Base-by-base conservation (phyloP, 1,140 invertebrate species). In the Drosophila nannoptera region DNA sequence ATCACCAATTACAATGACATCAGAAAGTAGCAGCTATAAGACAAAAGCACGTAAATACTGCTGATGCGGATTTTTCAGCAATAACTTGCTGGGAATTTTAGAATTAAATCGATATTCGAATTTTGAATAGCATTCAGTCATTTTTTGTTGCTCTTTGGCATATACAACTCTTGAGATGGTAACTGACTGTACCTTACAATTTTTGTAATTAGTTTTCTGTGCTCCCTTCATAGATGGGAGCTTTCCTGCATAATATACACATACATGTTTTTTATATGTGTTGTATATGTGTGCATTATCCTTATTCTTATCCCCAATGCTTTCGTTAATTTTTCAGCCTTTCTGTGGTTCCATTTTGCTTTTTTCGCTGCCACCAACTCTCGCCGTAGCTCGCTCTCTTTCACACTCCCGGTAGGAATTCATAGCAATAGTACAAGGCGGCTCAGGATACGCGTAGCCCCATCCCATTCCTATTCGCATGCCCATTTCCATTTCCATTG, bases 261-360 rank as follows among this genome's bases (percentile, higher is more conserved):
- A 16, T 36, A 48, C 6, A 11, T 35, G n/a, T 48, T n/a, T n/a
- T n/a, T n/a, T n/a, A 32, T 42, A 22, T 42, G 14, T 5, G 6
- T 33, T 46, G 14, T 46, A 8, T 16, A 46, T 35, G 43, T 54
- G 45, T 33, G 50, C 48, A 68, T 66, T 58, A 77, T 81, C 61
- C 61, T 65, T 73, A 75, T 73, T 80, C 77, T 75, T 80, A 80
- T 73, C 60, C 72, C 52, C 64, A 59, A 75, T 66, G 59, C 58
- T 73, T 49, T 32, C 66, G 66, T 73, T 70, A 62, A 76, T 76
- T 83, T 82, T 82, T 72, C 71, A 61, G 65, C 70, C 59, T 77
- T 78, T 77, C 68, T 80, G 71, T 78, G 53, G 48, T 72, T 70
- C 52, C 32, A 9, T 60, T 43, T 14, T 43, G 40, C 56, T 60